These are phyloP conservation scores for Oedothorax gibbosus DNA, from an alignment of 1,140 invertebrate species.

Conservation along the genomic window DNA sequence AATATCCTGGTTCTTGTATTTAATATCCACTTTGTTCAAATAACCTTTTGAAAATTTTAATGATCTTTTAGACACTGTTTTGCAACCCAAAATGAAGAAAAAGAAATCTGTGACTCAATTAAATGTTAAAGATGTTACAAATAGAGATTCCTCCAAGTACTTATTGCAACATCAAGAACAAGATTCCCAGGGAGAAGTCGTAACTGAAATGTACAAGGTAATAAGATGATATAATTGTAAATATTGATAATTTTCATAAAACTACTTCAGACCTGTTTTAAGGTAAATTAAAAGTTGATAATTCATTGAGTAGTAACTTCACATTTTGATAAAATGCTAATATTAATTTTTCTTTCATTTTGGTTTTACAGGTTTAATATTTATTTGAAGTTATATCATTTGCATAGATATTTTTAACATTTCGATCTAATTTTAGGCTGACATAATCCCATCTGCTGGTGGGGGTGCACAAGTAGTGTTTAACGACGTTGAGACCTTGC, in stretches of 20 bases:
- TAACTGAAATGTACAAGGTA: conserved; percentile 93
- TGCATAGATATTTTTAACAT: no score
- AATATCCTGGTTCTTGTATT: no score
- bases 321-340: no score
- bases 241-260: no score
- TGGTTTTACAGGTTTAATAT: no score
- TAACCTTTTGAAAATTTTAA: no score
- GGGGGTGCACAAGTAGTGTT: conserved; percentile 96
- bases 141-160: conserved; percentile 85
- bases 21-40: no score
- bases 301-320: no score
- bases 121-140: conserved; percentile 78
- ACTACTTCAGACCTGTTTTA: no score
- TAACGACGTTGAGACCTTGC: conserved; percentile 92
- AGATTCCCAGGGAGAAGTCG: conserved; percentile 87
- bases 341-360: no score
- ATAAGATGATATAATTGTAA: background rate
- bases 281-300: no score
- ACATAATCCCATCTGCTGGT: conserved; percentile 90
- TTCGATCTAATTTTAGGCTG: conserved; percentile 73
- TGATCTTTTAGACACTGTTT: conserved; percentile 80
- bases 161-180: conserved; percentile 87
- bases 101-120: conserved; percentile 87
- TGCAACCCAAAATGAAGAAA: conserved; percentile 86
- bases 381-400: no score